These are phyloP conservation scores for Vespertilio murinus DNA, from an alignment of 2,797 vertebrate genomes.

Conservation along the genomic window DNA sequence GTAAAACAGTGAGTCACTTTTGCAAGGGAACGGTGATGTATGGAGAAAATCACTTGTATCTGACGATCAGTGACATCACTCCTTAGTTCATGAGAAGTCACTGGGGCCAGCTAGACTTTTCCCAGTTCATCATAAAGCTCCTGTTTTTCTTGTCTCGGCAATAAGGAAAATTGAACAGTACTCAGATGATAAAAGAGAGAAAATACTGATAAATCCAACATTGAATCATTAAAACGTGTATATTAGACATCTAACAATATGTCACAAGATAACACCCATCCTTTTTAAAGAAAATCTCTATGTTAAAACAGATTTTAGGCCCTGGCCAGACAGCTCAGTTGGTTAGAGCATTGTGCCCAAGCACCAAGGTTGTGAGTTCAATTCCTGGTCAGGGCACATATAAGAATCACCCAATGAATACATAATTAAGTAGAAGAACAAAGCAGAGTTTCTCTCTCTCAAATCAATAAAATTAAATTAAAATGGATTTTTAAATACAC, in stretches of 20 bases:
- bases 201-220: slow-evolving; percentile 73
- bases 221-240: slow-evolving; percentile 68
- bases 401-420: background rate
- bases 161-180: slow-evolving; percentile 80
- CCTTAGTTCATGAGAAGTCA: slow-evolving; percentile 82
- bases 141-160: slow-evolving; percentile 77
- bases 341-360: background rate
- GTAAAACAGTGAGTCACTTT: slow-evolving; percentile 81
- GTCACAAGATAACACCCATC: slow-evolving; percentile 56
- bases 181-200: slow-evolving; percentile 66
- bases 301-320: background rate
- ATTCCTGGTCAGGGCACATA: background rate
- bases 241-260: slow-evolving; percentile 57
- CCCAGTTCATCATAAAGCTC: slow-evolving; percentile 76
- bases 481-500: background rate
- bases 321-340: background rate
- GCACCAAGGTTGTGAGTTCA: background rate
- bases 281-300: background rate
- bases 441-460: background rate
- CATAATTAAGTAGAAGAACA: background rate
- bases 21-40: slow-evolving; percentile 80
- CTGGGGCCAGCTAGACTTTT: slow-evolving; percentile 79
- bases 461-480: background rate
- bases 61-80: slow-evolving; percentile 82
- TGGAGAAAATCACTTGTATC: slow-evolving; percentile 80